These are phyloP conservation scores for Ellobium chinense DNA, from an alignment of 2,888 invertebrate genomes.

Conservation along the genomic window DNA sequence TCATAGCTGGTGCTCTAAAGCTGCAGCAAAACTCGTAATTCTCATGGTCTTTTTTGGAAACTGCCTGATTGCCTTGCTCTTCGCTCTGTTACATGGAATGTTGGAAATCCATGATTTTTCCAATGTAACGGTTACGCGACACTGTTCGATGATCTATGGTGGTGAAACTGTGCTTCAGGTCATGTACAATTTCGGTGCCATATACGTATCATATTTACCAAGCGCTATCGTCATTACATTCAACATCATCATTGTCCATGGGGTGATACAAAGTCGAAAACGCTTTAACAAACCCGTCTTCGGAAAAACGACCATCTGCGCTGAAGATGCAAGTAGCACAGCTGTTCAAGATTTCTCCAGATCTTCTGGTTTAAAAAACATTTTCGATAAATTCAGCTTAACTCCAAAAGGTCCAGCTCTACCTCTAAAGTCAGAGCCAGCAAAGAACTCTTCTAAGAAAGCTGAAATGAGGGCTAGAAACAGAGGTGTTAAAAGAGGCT, in stretches of 20 bases:
- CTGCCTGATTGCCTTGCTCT: background rate
- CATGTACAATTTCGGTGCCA: background rate
- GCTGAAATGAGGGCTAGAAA: background rate
- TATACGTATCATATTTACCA: background rate
- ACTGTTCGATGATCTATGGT: background rate
- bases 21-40: background rate
- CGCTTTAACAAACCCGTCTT: background rate
- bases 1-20: background rate
- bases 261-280: background rate
- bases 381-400: too few species aligned
- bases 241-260: constrained; percentile 6
- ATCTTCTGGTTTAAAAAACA: background rate
- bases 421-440: background rate
- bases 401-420: too few species aligned
- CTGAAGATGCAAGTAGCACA: background rate
- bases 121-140: background rate
- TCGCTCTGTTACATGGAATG: background rate
- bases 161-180: background rate
- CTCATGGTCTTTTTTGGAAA: background rate
- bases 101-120: background rate
- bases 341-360: background rate
- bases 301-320: background rate
- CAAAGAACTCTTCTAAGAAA: background rate
- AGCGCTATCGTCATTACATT: background rate
- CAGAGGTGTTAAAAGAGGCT: background rate